Conservation (phyloP, 2,797 vertebrate species). For the Bufotes viridis region DNA sequence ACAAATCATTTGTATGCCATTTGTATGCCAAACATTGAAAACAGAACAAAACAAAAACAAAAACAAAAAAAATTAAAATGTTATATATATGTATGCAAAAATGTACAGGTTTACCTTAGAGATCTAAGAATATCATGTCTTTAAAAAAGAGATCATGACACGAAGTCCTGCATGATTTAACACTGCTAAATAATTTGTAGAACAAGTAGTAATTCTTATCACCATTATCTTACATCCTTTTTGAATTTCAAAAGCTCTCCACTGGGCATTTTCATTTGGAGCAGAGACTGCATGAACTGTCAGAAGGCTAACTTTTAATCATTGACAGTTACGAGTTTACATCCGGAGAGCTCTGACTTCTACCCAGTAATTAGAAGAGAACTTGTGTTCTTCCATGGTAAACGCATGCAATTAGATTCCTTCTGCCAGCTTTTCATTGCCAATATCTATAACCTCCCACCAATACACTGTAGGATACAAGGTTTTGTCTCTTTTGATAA, state of each 20-base stretch:
- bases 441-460: conserved; percentile 69
- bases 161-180: conserved; percentile 53
- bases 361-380: conserved; percentile 65
- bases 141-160: conserved; percentile 50
- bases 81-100: background rate
- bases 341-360: conserved; percentile 58
- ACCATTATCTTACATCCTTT: conserved; percentile 57
- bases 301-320: conserved; percentile 59
- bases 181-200: conserved; percentile 56
- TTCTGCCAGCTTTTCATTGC: conserved; percentile 71
- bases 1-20: no score
- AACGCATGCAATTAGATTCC: conserved; percentile 67
- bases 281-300: conserved; percentile 51
- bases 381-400: conserved; percentile 65
- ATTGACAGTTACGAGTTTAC: conserved; percentile 63
- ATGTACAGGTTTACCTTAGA: conserved; percentile 18
- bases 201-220: conserved; percentile 54
- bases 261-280: conserved; percentile 45
- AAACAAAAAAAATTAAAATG: background rate
- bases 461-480: conserved; percentile 66
- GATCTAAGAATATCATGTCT: conserved; percentile 35
- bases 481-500: conserved; percentile 62
- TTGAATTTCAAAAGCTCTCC: conserved; percentile 64
- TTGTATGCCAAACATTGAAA: no score
- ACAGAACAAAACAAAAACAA: no score